Evolutionary conservation across 2,113 vertebrate species (phyloP).

Genomic region (Apaloderma vittatum): DNA sequence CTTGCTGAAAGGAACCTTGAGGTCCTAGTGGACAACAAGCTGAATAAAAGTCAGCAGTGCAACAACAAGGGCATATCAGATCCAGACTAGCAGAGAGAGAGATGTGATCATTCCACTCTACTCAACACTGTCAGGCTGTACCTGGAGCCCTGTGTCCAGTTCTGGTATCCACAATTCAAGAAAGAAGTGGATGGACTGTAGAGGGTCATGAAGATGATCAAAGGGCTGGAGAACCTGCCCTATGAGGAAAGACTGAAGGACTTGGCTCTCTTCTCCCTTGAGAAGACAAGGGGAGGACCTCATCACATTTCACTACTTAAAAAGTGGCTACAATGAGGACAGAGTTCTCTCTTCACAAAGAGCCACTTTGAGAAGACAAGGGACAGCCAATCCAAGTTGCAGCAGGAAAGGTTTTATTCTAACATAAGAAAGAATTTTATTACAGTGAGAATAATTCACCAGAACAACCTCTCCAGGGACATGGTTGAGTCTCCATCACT

Average conservation of each 20-base stretch:
- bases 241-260: background rate
- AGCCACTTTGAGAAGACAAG: too few relatives aligned
- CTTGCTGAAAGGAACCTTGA: background rate
- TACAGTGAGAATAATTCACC: too few relatives aligned
- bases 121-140: background rate
- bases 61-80: background rate
- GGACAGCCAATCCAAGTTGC: too few relatives aligned
- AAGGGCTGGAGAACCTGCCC: background rate
- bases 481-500: background rate
- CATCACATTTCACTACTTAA: too few relatives aligned
- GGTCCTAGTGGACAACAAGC: background rate
- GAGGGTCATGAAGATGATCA: background rate
- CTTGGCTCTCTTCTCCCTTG: background rate
- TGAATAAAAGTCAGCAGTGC: background rate
- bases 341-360: too few relatives aligned
- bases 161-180: background rate
- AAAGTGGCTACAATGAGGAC: too few relatives aligned
- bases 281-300: background rate
- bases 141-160: background rate
- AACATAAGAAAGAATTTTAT: too few relatives aligned
- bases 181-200: too few relatives aligned
- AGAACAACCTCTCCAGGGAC: background rate
- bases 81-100: background rate
- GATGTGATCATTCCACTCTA: too few relatives aligned
- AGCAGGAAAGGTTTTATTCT: too few relatives aligned